Percentiles rank a stretch among this genome's conserved stretches.
Conservation (phyloP, 2,113 vertebrate genomes). For the Centrocercus urophasianus region DNA sequence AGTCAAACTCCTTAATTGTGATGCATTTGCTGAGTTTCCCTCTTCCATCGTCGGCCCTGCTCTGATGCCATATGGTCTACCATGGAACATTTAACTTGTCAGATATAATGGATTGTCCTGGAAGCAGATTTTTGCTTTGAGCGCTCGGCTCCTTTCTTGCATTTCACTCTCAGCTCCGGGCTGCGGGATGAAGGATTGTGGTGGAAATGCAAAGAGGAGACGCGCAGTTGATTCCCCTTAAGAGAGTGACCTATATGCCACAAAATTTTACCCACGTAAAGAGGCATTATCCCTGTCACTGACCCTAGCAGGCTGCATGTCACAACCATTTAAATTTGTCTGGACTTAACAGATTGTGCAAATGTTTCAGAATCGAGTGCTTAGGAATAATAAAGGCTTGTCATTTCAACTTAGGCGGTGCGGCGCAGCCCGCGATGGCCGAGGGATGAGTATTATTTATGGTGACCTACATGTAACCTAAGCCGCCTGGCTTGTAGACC, state of each 20-base stretch:
- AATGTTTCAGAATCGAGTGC: conserved; percentile 69
- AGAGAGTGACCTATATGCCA: conserved; percentile 82
- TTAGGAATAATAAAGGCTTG: conserved; percentile 70
- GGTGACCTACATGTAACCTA: conserved; percentile 61
- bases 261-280: conserved; percentile 77
- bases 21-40: conserved; percentile 85
- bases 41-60: conserved; percentile 80
- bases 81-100: conserved; percentile 95
- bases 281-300: conserved; percentile 78
- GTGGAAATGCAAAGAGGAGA: conserved; percentile 73
- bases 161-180: conserved; percentile 81
- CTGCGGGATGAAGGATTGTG: conserved; percentile 83
- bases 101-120: conserved; percentile 92
- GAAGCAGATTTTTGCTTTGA: conserved; percentile 90
- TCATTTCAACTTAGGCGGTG: conserved; percentile 57
- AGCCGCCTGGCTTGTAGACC: conserved; percentile 48
- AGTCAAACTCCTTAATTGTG: conserved; percentile 89
- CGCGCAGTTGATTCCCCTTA: conserved; percentile 76
- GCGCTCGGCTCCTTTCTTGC: conserved; percentile 83
- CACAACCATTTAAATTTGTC: conserved; percentile 79
- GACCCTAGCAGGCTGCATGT: conserved; percentile 78
- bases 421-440: background rate
- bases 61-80: conserved; percentile 88
- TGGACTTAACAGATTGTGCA: conserved; percentile 76
- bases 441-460: conserved; percentile 61